A percentile compares a stretch with the other conserved stretches of the same genome.
Evolutionary conservation across 2,888 invertebrate genomes (phyloP).

Genomic region (Cheilosia soror): DNA sequence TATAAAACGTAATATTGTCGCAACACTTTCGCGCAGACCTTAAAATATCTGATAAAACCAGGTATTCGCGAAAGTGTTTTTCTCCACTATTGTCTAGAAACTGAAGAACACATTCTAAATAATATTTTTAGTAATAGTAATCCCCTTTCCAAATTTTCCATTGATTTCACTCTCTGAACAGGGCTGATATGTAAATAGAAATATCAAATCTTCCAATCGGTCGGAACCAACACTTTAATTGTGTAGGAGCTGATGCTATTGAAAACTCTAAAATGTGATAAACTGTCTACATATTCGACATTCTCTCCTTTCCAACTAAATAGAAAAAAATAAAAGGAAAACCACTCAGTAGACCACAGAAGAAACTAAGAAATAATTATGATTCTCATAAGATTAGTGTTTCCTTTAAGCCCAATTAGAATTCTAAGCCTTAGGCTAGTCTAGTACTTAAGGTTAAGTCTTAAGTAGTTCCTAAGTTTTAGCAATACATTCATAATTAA

Average conservation of each 20-base stretch:
- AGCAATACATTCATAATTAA: conserved; percentile 64
- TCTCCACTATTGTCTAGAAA: conserved; percentile 14
- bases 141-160: conserved; percentile 68
- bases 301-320: conserved; percentile 51
- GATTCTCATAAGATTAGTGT: conserved; percentile 60
- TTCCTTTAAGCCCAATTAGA: conserved; percentile 65
- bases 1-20: conserved; percentile 53
- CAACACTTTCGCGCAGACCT: conserved; percentile 45
- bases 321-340: conserved; percentile 35
- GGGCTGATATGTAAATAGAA: conserved; percentile 68
- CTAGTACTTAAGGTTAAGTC: conserved; percentile 74
- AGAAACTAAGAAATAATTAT: conserved; percentile 46
- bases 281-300: conserved; percentile 48
- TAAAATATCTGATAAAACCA: background rate
- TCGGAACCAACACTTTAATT: conserved; percentile 72
- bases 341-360: conserved; percentile 54
- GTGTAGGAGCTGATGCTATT: conserved; percentile 74
- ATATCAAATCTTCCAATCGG: conserved; percentile 72
- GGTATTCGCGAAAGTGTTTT: conserved; percentile 45
- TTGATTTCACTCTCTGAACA: conserved; percentile 67
- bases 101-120: conserved; percentile 59
- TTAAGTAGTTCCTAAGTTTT: conserved; percentile 72
- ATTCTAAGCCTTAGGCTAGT: conserved; percentile 75
- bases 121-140: conserved; percentile 64
- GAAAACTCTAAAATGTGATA: conserved; percentile 68